Evolutionary conservation across 2,888 invertebrate species (phyloP).

Genomic region (Busseola fusca): DNA sequence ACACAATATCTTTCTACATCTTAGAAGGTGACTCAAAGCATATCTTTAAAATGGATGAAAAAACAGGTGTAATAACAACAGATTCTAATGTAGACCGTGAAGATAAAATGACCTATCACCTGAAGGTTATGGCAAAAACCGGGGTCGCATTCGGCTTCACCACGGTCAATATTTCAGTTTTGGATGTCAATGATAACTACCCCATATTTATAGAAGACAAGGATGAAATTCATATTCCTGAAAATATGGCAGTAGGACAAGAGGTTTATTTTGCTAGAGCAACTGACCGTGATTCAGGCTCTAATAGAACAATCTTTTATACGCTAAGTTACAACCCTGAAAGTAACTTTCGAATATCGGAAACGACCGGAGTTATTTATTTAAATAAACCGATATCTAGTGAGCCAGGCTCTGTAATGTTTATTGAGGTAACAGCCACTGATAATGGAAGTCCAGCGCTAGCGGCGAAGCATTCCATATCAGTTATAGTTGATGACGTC

Average conservation of each 20-base stretch:
- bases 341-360: conserved; percentile 94
- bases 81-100: conserved; percentile 95
- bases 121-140: conserved; percentile 94
- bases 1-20: conserved; percentile 92
- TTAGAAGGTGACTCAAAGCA: conserved; percentile 93
- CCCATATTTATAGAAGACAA: conserved; percentile 94
- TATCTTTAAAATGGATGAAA: conserved; percentile 94
- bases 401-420: conserved; percentile 92
- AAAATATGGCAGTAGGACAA: conserved; percentile 97
- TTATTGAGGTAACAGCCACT: conserved; percentile 94
- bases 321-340: conserved; percentile 94
- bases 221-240: conserved; percentile 94
- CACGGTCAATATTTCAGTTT: conserved; percentile 93
- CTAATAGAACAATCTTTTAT: conserved; percentile 96
- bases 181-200: conserved; percentile 97
- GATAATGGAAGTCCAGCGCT: conserved; percentile 94
- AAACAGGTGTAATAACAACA: conserved; percentile 93
- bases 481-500: conserved; percentile 94
- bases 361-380: conserved; percentile 96
- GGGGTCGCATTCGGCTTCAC: conserved; percentile 94
- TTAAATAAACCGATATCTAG: conserved; percentile 93
- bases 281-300: conserved; percentile 95
- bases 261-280: conserved; percentile 97
- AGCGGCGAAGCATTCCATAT: conserved; percentile 92
- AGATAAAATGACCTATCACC: conserved; percentile 92